phyloP scores from a whole-genome alignment of 2,888 invertebrate species.

The Elegia similella region DNA sequence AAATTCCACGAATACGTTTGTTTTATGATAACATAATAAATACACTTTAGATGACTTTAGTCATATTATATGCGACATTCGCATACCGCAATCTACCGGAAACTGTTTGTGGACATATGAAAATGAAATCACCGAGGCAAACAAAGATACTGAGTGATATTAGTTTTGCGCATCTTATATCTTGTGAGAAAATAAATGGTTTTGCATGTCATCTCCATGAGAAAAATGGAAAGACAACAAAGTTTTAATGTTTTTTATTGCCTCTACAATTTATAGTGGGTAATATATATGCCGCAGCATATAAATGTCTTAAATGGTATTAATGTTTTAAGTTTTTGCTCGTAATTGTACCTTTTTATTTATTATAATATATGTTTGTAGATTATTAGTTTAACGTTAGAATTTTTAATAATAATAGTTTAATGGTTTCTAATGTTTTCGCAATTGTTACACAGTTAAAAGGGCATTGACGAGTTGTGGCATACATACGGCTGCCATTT shows the following conservation, averaged over 20 bases:
- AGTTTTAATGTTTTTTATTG: neutral
- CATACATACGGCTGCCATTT: too few relatives aligned
- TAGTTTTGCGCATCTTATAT: neutral
- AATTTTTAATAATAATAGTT: too few relatives aligned
- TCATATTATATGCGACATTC: neutral
- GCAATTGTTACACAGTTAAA: too few relatives aligned
- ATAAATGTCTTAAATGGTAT: neutral
- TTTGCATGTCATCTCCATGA: neutral
- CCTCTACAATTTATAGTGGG: neutral
- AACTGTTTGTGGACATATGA: neutral
- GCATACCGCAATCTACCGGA: slow-evolving; percentile 3
- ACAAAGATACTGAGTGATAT: neutral
- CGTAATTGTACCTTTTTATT: too few relatives aligned
- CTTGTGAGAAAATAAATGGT: neutral
- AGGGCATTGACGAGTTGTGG: too few relatives aligned
- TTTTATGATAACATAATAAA: slow-evolving; percentile 18
- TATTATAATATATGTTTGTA: too few relatives aligned
- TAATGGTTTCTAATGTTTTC: too few relatives aligned
- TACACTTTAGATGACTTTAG: neutral
- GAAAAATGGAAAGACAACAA: neutral
- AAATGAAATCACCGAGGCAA: slow-evolving; percentile 2
- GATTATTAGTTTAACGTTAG: too few relatives aligned
- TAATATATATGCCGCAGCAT: neutral
- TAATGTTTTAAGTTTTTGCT: neutral
- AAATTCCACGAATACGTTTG: slow-evolving; percentile 27